Base-by-base conservation (phyloP, 2,113 vertebrate genomes). In the Accipiter cooperii region DNA sequence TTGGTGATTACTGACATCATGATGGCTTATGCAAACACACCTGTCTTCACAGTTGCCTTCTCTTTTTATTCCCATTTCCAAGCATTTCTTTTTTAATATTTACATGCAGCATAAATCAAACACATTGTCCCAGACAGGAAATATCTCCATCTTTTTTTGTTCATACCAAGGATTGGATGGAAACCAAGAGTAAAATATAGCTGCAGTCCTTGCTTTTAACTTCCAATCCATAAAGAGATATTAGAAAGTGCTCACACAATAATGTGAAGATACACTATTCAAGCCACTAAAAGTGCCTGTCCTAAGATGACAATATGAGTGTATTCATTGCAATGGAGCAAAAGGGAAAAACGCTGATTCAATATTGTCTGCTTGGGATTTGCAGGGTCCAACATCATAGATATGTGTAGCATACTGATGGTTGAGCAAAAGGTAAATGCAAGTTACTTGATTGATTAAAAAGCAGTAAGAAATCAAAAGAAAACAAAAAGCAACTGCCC, bases 1-100 rank as follows among this genome's bases (percentile, higher is more conserved):
- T 9, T 74, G 42, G 31, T 82, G 58, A 84, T 90, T 89, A 84
- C 54, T 77, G 71, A 86, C 40, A 90, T 51, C 3, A 5, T 12
- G 33, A 55, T 31, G 38, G n/a, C n/a, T 86, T 88, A 88, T 16
- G n/a, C 38, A 95, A 92, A 93, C 31, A 88, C 28, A 93, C 49
- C 38, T 88, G 54, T 46, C 49, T 88, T 83, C 42, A 52, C 26
- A 52, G 66, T 65, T 82, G 57, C 52, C 24, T 57, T 71, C 36
- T 81, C 65, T 61, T 90, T 17, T 44, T 60, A 73, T 61, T 80
- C 42, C 70, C 17, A 70, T 70, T 94, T 90, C 31, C 4, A 2
- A 68, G 17, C 6, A 54, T 11, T n/a, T 13, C 17, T 55, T 42
- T 58, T 40, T 65, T 14, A 82, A 81, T 68, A 70, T 16, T n/a